These are phyloP conservation scores for Cylloceria caligata DNA, from an alignment of 2,888 invertebrate species.

Conservation along the genomic window DNA sequence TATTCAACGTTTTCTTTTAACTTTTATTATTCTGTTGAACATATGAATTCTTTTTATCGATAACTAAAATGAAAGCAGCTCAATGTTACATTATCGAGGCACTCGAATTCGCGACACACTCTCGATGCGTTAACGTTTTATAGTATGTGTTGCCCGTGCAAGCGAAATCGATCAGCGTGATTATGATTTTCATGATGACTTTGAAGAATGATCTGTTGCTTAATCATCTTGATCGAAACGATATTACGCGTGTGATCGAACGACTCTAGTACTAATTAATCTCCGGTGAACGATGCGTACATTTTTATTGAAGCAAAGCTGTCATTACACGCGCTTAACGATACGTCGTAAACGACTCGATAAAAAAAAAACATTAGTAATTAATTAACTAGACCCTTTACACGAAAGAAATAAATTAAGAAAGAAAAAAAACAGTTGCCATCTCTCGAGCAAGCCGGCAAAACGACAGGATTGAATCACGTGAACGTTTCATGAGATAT, in stretches of 20 bases:
- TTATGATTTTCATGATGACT: constrained; percentile 24
- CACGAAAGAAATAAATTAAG: constrained; percentile 3
- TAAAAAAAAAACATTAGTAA: constrained; percentile 22
- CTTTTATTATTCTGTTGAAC: constrained; percentile 52
- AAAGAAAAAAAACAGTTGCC: constrained; percentile 34
- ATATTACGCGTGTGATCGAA: constrained; percentile 29
- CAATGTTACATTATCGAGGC: constrained; percentile 62
- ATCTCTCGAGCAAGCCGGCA: constrained; percentile 47
- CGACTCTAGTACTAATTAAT: constrained; percentile 38
- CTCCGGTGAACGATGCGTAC: constrained; percentile 52
- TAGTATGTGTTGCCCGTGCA: constrained; percentile 44
- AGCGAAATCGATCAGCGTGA: constrained; percentile 13
- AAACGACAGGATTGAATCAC: constrained; percentile 42
- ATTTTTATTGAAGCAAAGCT: constrained; percentile 44
- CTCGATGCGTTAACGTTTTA: constrained; percentile 58
- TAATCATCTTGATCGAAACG: constrained; percentile 42
- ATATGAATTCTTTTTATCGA: constrained; percentile 57
- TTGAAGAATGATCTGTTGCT: constrained; percentile 50
- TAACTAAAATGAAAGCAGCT: constrained; percentile 67
- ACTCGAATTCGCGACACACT: constrained; percentile 57
- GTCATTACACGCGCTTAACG: constrained; percentile 30
- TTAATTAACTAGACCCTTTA: constrained; percentile 24
- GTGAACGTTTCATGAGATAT: constrained; percentile 43
- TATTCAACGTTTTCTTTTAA: constrained; percentile 25
- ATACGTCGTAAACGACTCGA: constrained; percentile 21